Evolutionary conservation across 2,113 vertebrate genomes (phyloP), one percentile per base, ranked within the genome.

Genomic region (Alces alces): DNA sequence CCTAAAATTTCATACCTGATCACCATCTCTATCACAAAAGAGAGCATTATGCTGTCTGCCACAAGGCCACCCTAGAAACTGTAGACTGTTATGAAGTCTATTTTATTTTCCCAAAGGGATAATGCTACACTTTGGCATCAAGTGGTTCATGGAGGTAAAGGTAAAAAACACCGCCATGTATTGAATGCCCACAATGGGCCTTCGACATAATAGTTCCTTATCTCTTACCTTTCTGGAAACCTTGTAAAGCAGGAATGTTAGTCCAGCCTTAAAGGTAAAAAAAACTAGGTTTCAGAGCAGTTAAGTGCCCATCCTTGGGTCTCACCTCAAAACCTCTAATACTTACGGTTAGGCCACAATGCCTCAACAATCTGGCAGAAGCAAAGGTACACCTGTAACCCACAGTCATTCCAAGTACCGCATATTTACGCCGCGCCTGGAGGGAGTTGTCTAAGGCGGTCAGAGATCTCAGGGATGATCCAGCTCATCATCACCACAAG

Each of bases 261-360:
- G n/a, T 33, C 58, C 66, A 30, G 50, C 33, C 85, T 87, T 33
- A 93, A 82, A 96, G 93, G 95, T 85, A 96, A 82, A 66, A 76
- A 76, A 90, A 87, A 96, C 43, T 3, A 79, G 83, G 47, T 93
- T 91, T 94, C 66, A 60, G 82, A 78, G 33, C 45, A 12, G 23
- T 23, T 60, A 87, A 96, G 82, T 73, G 17, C 50, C 36, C 30
- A 19, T 58, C 50, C 70, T 60, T 30, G 30, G 27, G 33, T 96
- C 76, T 95, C 76, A 25, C 43, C 64, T 85, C 78, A 93, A 76
- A 73, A 89, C 43, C 54, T 60, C 45, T 55, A 78, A 45, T 4
- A 36, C 16, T 73, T 92, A 57, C 66, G 70, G 39, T 83, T 84
- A 6, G 14, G 39, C 19, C 21, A 50, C 36, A 14, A 5, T 0